phyloP scores from a whole-genome alignment of 2,888 invertebrate species.

The Hypena proboscidalis region DNA sequence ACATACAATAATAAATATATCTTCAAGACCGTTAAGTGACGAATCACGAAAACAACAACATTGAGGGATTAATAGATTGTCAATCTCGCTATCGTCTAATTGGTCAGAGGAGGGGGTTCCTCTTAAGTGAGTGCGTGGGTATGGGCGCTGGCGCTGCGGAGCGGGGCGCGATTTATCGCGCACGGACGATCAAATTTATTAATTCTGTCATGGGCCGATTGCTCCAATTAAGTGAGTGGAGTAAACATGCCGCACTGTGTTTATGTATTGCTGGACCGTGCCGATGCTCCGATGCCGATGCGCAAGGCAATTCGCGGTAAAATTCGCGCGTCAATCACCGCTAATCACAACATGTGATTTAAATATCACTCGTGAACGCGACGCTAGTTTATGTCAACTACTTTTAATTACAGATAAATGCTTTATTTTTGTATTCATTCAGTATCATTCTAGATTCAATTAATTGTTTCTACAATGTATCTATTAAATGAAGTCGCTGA shows the following conservation, averaged over 20 bases:
- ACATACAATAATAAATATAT: constrained; percentile 4
- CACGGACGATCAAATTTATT: constrained; percentile 73
- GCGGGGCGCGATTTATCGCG: constrained; percentile 64
- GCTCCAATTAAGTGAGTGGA: constrained; percentile 77
- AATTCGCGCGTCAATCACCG: constrained; percentile 58
- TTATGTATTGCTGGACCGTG: constrained; percentile 62
- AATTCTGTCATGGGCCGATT: constrained; percentile 75
- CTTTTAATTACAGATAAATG: constrained; percentile 25
- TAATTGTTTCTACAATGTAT: too few species aligned
- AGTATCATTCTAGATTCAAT: too few species aligned
- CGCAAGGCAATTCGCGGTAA: constrained; percentile 45
- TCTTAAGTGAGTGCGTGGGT: constrained; percentile 52
- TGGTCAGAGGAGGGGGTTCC: constrained; percentile 39
- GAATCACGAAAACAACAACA: constrained; percentile 20
- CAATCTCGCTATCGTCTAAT: constrained; percentile 42
- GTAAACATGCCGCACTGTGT: constrained; percentile 74
- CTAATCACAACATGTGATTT: constrained; percentile 58
- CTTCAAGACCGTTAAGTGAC: constrained; percentile 35
- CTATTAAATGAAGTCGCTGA: too few species aligned
- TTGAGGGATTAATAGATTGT: constrained; percentile 37
- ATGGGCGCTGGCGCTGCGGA: constrained; percentile 60
- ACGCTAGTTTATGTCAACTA: constrained; percentile 28
- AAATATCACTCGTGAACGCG: constrained; percentile 45
- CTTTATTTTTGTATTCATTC: neutral
- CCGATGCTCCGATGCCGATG: constrained; percentile 34